Evolutionary conservation across 37 sponge, comb jelly and placozoan species (phyloP), one percentile per base, ranked within the genome.

Genomic region (Tethya wilhelma): DNA sequence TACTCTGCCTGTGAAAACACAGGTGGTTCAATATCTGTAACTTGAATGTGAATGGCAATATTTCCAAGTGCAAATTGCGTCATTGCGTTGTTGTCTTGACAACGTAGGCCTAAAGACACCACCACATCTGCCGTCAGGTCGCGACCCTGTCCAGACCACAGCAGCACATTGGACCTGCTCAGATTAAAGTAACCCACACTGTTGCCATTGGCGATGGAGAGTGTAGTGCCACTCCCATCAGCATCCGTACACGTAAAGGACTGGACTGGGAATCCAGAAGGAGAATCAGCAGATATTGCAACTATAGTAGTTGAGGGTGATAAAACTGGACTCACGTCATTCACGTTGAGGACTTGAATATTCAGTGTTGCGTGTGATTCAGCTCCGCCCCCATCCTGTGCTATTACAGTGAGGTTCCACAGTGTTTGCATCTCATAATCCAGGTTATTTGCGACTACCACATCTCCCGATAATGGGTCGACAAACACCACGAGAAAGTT

Each of bases 351-450:
- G 23, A 89, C 58, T 26, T 31, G 19, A 22, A 89, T 83, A 14
- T 58, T 37, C 17, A 89, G 64, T 31, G 65, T 56, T 6, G 67
- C 79, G 44, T 64, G 45, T 46, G 63, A 74, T 22, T 78, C 78
- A 7, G 33, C 22, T 25, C 84, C 90, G 31, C 80, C 90, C 14
- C 84, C 73, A 73, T 89, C 90, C 29, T 65, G 22, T 29, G 81
- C 93, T 32, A 79, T 74, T 0, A 92, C 77, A 29, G 71, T 74
- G 38, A 92, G 74, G 20, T 75, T 79, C 81, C 89, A 88, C 7
- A 55, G 36, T 23, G 6, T 46, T 28, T 56, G 64, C 1, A 19
- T 7, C 66, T 84, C 88, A 74, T 80, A 87, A 65, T 92, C 88
- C 43, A 92, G 60, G 29, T 69, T 62, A 20, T 55, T 84, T 46